phyloP scores from a whole-genome alignment of 1,140 invertebrate species.

The Maconellicoccus hirsutus region DNA sequence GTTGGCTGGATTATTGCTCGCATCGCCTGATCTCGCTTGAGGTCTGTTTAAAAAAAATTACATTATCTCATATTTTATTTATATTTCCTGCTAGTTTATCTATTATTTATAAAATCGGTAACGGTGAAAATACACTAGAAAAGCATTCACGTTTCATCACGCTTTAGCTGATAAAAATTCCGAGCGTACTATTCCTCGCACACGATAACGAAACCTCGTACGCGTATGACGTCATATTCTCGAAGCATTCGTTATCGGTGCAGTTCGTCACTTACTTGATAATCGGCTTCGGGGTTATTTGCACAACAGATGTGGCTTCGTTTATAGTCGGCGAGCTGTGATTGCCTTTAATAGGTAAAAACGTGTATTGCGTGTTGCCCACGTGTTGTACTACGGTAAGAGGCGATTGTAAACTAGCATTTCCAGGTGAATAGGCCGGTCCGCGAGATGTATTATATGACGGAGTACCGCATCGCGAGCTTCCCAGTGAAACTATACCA shows the following conservation, averaged over 20 bases:
- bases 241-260: not conserved
- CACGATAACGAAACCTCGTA: not conserved
- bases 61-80: not conserved
- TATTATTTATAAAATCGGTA: too few relatives aligned
- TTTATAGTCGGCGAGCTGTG: not conserved
- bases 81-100: too few relatives aligned
- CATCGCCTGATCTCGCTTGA: slow-evolving; percentile 31
- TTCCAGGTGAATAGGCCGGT: slow-evolving; percentile 51
- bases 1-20: slow-evolving; percentile 33
- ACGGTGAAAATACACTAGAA: too few relatives aligned
- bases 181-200: too few relatives aligned
- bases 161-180: too few relatives aligned
- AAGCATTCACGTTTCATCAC: too few relatives aligned
- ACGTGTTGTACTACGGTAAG: slow-evolving; percentile 37
- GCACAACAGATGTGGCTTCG: not conserved
- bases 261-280: slow-evolving; percentile 2
- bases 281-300: not conserved
- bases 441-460: slow-evolving; percentile 65
- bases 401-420: slow-evolving; percentile 46
- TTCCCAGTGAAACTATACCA: slow-evolving; percentile 65
- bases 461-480: slow-evolving; percentile 78
- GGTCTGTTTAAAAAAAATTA: not conserved
- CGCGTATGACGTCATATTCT: not conserved
- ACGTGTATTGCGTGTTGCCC: slow-evolving; percentile 59
- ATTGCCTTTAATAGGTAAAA: slow-evolving; percentile 47